Evolutionary conservation across 2,888 invertebrate genomes (phyloP).

Genomic region (Macaria notata): DNA sequence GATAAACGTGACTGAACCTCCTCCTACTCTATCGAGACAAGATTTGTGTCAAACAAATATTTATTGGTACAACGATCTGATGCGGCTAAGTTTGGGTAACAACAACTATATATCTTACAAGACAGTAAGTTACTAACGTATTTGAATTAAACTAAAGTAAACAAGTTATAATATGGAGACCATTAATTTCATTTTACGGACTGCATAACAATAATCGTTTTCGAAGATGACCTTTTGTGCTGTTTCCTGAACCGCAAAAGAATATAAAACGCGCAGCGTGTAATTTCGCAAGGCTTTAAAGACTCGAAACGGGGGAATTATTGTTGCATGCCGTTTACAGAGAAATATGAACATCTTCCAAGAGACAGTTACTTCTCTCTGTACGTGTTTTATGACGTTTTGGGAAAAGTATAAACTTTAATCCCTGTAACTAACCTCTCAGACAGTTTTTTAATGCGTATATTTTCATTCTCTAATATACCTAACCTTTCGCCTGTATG

Average conservation of each 20-base stretch:
- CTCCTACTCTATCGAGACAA: constrained; percentile 17
- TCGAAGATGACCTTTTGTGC: background rate
- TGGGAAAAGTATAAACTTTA: constrained; percentile 30
- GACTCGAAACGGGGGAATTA: constrained; percentile 10
- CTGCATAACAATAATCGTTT: background rate
- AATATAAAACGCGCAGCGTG: constrained; percentile 8
- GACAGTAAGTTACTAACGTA: too few species aligned
- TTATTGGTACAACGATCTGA: constrained; percentile 18
- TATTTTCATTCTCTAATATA: too few species aligned
- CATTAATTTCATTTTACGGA: background rate
- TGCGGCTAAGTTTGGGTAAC: background rate
- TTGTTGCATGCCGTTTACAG: constrained; percentile 17
- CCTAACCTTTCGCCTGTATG: too few species aligned
- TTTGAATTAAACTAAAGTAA: constrained; percentile 8
- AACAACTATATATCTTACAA: too few species aligned
- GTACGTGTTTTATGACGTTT: constrained; percentile 12
- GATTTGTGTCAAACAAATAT: constrained; percentile 26
- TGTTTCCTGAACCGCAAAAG: constrained; percentile 8
- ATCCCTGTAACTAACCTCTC: too few species aligned
- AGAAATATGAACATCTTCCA: constrained; percentile 25
- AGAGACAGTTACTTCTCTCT: constrained; percentile 21
- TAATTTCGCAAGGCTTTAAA: constrained; percentile 14
- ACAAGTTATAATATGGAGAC: background rate
- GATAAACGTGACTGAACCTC: constrained; percentile 28
- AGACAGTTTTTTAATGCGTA: too few species aligned